These are phyloP conservation scores for Mesorhabditis belari DNA, from an alignment of 2,888 invertebrate species.

Conservation along the genomic window DNA sequence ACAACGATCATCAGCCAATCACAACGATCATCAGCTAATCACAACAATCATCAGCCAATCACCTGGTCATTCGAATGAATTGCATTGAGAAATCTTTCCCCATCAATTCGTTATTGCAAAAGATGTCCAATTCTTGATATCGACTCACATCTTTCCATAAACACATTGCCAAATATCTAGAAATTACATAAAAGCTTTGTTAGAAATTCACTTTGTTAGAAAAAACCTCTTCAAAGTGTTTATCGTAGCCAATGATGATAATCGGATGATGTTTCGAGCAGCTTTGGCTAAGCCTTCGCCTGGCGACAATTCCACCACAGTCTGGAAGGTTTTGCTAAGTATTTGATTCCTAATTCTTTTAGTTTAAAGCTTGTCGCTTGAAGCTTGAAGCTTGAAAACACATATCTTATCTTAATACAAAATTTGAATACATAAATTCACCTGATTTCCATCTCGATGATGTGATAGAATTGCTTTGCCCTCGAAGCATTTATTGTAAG, in stretches of 20 bases:
- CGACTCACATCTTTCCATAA: conserved; percentile 82
- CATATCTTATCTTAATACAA: not conserved
- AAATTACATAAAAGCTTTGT: not conserved
- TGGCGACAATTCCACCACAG: no score
- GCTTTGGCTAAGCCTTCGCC: not conserved
- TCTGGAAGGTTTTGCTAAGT: no score
- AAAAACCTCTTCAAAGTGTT: conserved; percentile 30
- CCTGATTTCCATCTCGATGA: conserved; percentile 23
- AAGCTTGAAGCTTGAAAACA: no score
- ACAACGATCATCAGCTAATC: no score
- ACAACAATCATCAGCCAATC: no score
- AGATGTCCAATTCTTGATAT: conserved; percentile 93
- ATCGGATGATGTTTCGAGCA: conserved; percentile 5
- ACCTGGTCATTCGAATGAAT: conserved; percentile 72
- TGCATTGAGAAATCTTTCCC: conserved; percentile 98
- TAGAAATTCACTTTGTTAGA: not conserved
- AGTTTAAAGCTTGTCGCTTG: no score
- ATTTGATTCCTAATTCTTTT: no score
- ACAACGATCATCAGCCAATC: no score
- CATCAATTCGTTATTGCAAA: conserved; percentile 93
- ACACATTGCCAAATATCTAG: conserved; percentile 84
- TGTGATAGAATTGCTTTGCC: conserved; percentile 14
- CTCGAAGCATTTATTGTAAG: conserved; percentile 26
- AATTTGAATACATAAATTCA: conserved; percentile 3
- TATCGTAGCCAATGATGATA: conserved; percentile 27